Conservation (phyloP, 2,888 invertebrate genomes). For the Chrysolina americana region DNA sequence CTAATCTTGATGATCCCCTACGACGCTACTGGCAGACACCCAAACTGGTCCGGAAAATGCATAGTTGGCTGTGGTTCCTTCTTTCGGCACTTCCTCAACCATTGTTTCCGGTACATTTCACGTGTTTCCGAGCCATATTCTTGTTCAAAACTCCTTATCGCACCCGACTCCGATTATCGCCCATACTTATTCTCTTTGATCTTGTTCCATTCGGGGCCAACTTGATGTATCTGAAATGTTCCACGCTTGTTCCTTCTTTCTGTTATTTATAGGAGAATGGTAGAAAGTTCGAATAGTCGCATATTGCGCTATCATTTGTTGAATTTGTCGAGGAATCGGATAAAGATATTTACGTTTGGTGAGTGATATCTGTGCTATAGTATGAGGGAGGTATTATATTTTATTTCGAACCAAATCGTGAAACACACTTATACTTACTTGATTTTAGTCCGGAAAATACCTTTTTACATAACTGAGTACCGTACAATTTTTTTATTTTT, state of each 20-base stretch:
- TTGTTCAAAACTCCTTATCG: slow-evolving; percentile 65
- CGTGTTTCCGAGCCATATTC: slow-evolving; percentile 69
- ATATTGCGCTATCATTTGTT: background rate
- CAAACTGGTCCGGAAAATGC: slow-evolving; percentile 37
- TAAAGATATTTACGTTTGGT: background rate
- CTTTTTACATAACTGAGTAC: no score
- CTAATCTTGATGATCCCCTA: background rate
- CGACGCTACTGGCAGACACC: slow-evolving; percentile 11
- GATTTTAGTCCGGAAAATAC: no score
- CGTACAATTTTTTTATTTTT: no score
- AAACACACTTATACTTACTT: no score
- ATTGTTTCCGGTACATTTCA: slow-evolving; percentile 69
- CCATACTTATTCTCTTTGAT: slow-evolving; percentile 57
- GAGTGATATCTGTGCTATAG: background rate
- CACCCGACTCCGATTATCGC: slow-evolving; percentile 66
- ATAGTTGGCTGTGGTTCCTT: slow-evolving; percentile 42
- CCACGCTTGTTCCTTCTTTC: slow-evolving; percentile 34
- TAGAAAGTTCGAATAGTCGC: background rate
- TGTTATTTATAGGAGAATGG: background rate
- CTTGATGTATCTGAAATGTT: slow-evolving; percentile 46
- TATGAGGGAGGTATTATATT: no score
- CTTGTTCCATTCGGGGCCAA: slow-evolving; percentile 50
- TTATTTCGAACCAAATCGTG: no score
- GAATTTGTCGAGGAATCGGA: background rate
- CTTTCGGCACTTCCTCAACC: slow-evolving; percentile 65